phyloP scores from a whole-genome alignment of 2,113 vertebrate genomes.

The Ammodytes dubius region DNA sequence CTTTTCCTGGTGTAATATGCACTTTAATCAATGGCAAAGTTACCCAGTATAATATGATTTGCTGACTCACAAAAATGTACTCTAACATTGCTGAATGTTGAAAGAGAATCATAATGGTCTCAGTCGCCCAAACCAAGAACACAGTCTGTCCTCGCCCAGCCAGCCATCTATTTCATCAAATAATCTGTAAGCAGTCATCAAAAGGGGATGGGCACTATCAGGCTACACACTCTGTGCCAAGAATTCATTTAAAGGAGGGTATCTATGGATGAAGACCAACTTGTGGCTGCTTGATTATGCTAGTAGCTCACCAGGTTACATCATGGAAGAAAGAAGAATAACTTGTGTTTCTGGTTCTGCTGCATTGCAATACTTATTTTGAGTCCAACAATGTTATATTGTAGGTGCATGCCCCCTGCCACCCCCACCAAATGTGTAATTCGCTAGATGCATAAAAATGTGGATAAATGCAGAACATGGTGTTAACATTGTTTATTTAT shows the following conservation, averaged over 20 bases:
- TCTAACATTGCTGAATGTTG: slow-evolving; percentile 5
- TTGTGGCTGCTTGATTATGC: too few species aligned
- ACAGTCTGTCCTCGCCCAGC: background rate
- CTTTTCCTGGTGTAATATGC: slow-evolving; percentile 13
- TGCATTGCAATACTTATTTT: too few species aligned
- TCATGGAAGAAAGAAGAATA: too few species aligned
- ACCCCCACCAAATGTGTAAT: background rate
- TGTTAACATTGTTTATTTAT: background rate
- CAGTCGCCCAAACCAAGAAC: background rate
- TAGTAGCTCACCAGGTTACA: too few species aligned
- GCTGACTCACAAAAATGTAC: slow-evolving; percentile 25
- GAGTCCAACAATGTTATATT: too few species aligned
- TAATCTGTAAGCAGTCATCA: slow-evolving; percentile 32
- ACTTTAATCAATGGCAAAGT: slow-evolving; percentile 16
- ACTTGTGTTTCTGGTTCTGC: too few species aligned
- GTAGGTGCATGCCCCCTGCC: too few species aligned
- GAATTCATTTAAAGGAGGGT: slow-evolving; percentile 15
- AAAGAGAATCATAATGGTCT: background rate
- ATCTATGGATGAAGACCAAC: too few species aligned
- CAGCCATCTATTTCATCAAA: slow-evolving; percentile 9
- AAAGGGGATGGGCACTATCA: background rate
- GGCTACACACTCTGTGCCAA: slow-evolving; percentile 1
- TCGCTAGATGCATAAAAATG: background rate
- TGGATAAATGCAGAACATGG: background rate
- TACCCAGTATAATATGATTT: slow-evolving; percentile 1